Percentiles rank a stretch among this genome's conserved stretches.
Evolutionary conservation across 2,113 vertebrate genomes (phyloP).

Genomic region (Otis tarda): DNA sequence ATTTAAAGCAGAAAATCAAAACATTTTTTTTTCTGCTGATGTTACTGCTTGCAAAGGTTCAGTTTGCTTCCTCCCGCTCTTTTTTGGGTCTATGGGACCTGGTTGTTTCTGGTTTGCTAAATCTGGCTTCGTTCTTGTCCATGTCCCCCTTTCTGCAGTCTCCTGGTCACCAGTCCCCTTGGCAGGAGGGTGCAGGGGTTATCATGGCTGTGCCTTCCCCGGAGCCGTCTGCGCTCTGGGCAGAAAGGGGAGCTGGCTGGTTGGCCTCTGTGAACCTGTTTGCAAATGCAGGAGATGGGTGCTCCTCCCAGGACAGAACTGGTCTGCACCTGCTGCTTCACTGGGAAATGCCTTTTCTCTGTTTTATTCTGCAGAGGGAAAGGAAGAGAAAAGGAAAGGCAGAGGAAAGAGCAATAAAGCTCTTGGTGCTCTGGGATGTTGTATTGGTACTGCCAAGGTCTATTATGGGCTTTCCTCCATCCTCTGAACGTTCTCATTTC

Average conservation of each 20-base stretch:
- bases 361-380: neutral
- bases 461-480: neutral
- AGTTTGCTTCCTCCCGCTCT: neutral
- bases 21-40: neutral
- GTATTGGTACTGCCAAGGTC: neutral
- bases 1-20: neutral
- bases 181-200: neutral
- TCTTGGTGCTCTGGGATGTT: neutral
- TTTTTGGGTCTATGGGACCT: neutral
- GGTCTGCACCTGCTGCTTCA: neutral
- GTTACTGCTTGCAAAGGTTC: neutral
- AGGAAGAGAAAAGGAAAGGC: neutral
- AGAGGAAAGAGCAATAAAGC: neutral
- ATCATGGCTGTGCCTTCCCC: neutral
- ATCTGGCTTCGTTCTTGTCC: neutral
- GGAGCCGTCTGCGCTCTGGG: neutral
- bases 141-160: neutral
- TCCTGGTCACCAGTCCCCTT: neutral
- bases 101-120: neutral
- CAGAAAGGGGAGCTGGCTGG: neutral
- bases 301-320: slow-evolving; percentile 2
- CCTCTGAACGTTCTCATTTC: neutral
- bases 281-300: slow-evolving; percentile 37
- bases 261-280: neutral
- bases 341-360: neutral